These are phyloP conservation scores for Scatophagus argus DNA, from an alignment of 2,113 vertebrate species.

Conservation along the genomic window DNA sequence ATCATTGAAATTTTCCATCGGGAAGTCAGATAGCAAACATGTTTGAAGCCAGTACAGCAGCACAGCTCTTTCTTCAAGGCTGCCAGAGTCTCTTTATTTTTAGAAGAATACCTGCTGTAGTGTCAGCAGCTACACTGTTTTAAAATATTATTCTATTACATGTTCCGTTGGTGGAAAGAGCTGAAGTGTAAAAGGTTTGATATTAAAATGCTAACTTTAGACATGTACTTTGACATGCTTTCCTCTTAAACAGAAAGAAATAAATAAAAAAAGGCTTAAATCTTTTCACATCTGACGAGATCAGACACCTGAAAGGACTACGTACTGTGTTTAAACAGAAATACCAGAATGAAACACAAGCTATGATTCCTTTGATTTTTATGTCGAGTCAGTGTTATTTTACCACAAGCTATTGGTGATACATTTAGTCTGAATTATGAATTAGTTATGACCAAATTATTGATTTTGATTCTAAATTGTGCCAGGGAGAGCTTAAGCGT, in stretches of 20 bases:
- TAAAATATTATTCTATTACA: not conserved
- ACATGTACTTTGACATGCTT: not conserved
- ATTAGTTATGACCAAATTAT: conserved; percentile 68
- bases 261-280: not conserved
- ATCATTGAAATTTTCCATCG: not conserved
- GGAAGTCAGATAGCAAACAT: not conserved
- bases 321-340: conserved; percentile 19
- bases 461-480: conserved; percentile 55
- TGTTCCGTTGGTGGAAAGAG: not conserved
- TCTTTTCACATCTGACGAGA: conserved; percentile 6
- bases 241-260: conserved; percentile 18
- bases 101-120: not conserved
- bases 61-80: not conserved
- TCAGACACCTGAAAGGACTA: conserved; percentile 19
- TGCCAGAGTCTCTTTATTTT: not conserved
- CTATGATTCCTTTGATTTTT: conserved; percentile 14
- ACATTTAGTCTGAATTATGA: conserved; percentile 34
- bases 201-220: conserved; percentile 1
- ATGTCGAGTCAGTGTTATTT: conserved; percentile 53
- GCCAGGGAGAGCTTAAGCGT: not conserved
- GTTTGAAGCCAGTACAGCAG: not conserved
- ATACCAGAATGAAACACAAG: conserved; percentile 24
- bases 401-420: conserved; percentile 22
- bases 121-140: not conserved
- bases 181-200: not conserved